Base-by-base conservation (phyloP, 2,797 vertebrate species). In the Galaxias olidus region DNA sequence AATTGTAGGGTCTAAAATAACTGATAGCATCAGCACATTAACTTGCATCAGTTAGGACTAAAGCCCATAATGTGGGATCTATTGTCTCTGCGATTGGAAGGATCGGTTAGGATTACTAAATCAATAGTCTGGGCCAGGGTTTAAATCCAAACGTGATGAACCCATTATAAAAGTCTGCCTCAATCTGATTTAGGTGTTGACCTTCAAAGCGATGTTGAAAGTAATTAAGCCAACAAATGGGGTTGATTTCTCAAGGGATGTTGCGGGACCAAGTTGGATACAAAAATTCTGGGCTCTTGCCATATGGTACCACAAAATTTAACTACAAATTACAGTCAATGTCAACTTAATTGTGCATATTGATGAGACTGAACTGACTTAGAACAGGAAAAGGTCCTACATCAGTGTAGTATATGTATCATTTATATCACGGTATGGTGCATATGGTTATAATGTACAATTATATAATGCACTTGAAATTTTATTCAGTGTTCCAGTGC, bases 221-320 rank as follows among this genome's bases (percentile, higher is more conserved):
- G 62, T 68, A 75, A 80, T 77, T 72, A 80, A 54, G 54, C 50
- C 54, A 60, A 58, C 45, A 68, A 67, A 72, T 70, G 64, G 60
- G 43, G 13, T 42, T 63, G 68, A 76, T 72, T 68, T 63, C 69
- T 74, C 65, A 3, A 44, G 67, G 65, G 69, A 51, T 50, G n/a
- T 15, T 14, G 7, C 43, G 54, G 17, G 4, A 8, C 17, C 11
- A 60, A 11, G 9, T 42, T 41, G 10, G 9, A 10, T 10, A n/a
- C 11, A 4, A 20, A 60, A 9, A 49, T 42, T 42, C n/a, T 41
- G 9, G 20, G 20, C 30, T 30, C 4, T 20, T 19, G 15, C 15
- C 48, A 48, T 63, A 63, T 53, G 46, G 47, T 8, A 40, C n/a
- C 63, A 49, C 20, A 53, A 59, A 56, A 61, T 55, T 17, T 65